These are phyloP conservation scores for Mesorhabditis sp. DNA, from an alignment of 2,888 invertebrate genomes.

Conservation along the genomic window DNA sequence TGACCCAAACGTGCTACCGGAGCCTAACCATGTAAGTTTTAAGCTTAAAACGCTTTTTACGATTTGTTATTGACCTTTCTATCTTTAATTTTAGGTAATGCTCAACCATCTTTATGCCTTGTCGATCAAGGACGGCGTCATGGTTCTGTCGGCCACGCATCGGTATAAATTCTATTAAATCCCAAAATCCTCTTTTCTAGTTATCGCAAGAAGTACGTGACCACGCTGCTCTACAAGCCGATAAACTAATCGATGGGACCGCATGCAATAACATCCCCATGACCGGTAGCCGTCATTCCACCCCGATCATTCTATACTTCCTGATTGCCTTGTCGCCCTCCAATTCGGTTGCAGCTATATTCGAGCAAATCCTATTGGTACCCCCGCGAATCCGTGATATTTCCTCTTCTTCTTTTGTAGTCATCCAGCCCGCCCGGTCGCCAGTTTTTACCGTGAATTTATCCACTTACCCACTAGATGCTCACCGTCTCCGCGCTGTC, in stretches of 20 bases:
- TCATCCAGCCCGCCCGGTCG: too few relatives aligned
- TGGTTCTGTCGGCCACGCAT: constrained; percentile 97
- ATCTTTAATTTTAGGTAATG: constrained; percentile 71
- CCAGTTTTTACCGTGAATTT: too few relatives aligned
- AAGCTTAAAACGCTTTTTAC: background rate
- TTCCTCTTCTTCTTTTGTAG: too few relatives aligned
- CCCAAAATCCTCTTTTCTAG: constrained; percentile 59
- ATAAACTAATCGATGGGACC: constrained; percentile 66
- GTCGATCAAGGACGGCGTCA: constrained; percentile 98
- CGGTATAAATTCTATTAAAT: constrained; percentile 64
- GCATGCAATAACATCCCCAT: constrained; percentile 1
- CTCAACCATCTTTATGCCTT: constrained; percentile 97
- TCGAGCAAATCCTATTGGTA: too few relatives aligned
- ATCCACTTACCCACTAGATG: too few relatives aligned
- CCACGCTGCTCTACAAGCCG: constrained; percentile 94
- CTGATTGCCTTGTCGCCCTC: too few relatives aligned
- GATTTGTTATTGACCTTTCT: background rate
- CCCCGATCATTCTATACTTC: too few relatives aligned
- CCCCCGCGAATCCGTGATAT: too few relatives aligned
- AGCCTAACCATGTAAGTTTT: constrained; percentile 77
- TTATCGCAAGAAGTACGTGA: constrained; percentile 97
- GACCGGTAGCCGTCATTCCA: background rate
- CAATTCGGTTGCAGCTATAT: too few relatives aligned
- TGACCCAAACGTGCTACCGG: constrained; percentile 96
- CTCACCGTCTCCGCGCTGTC: too few relatives aligned